Evolutionary conservation across 1,140 invertebrate genomes (phyloP).

Genomic region (Sinella curviseta): DNA sequence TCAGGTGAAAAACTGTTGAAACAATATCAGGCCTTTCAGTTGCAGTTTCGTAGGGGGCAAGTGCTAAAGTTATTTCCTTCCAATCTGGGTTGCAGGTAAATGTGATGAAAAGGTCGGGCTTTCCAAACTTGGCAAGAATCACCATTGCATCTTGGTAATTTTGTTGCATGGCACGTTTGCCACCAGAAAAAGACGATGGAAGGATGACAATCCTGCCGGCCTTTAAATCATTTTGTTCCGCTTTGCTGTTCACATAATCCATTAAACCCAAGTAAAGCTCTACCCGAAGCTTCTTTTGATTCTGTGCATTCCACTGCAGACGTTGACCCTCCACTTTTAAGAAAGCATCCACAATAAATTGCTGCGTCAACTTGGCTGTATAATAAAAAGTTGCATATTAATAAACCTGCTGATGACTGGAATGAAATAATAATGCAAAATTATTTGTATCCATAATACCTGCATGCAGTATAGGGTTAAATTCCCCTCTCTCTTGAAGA

Average conservation of each 20-base stretch:
- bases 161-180: conserved; percentile 52
- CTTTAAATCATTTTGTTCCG: not conserved
- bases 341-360: conserved; percentile 31
- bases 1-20: conserved; percentile 58
- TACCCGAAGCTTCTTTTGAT: conserved; percentile 39
- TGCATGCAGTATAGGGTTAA: conserved; percentile 47
- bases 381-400: not conserved
- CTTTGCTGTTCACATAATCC: conserved; percentile 35
- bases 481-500: conserved; percentile 21
- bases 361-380: conserved; percentile 47
- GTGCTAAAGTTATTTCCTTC: conserved; percentile 54
- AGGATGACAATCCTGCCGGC: conserved; percentile 22
- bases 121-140: conserved; percentile 57
- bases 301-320: not conserved
- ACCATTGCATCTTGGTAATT: conserved; percentile 57
- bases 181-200: conserved; percentile 48
- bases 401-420: not conserved
- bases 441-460: conserved; percentile 37
- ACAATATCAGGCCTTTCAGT: conserved; percentile 54
- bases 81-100: conserved; percentile 57
- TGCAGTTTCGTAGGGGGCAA: conserved; percentile 48
- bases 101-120: conserved; percentile 57
- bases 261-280: conserved; percentile 35
- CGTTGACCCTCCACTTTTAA: not conserved
- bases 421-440: not conserved